Evolutionary conservation across 2,797 vertebrate species (phyloP), one percentile per base, ranked within the genome.

Genomic region (Darevskia mixta): DNA sequence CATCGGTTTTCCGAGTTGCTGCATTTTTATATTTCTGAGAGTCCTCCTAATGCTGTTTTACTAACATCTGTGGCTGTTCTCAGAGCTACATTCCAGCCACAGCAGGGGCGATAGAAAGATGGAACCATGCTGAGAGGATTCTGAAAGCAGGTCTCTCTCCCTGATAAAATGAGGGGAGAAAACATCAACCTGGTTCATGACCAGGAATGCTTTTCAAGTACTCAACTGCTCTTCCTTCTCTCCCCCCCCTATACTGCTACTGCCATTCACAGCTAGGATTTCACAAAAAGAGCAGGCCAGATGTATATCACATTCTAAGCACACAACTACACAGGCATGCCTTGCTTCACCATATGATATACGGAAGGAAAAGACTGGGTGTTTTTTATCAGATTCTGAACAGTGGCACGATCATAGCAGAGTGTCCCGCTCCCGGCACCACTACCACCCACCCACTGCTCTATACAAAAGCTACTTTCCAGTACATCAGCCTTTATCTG

Each of bases 401-500:
- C 1, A 77, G 25, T 0, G 64, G 89, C 73, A 91, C 76, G 8
- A 86, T 90, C 3, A 1, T 5, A 55, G 6, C 73, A 85, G 15
- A 73, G 2, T 91, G 85, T 49, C 82, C 86, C 71, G 67, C 83
- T 32, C 82, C 35, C 49, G 49, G 49, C 49, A 55, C 13, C 13
- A 55, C 49, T 55, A 55, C 13, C 49, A 55, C 49, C 55, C 27
- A 38, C 45, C 5, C 61, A 64, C 17, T 64, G 1, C 1, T 41
- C 32, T 3, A 61, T 91, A 82, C 81, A 92, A 89, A 94, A 92
- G 84, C 75, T 41, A 80, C 88, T 13, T 27, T 93, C 9, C 5
- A 79, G 88, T 55, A 82, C 73, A 73, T 17, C 79, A 90, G 90
- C 69, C 86, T 61, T 71, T 91, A 87, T 87, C 88, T 96, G 93